Conservation (phyloP, 1,140 invertebrate species). For the Episyrphus balteatus region DNA sequence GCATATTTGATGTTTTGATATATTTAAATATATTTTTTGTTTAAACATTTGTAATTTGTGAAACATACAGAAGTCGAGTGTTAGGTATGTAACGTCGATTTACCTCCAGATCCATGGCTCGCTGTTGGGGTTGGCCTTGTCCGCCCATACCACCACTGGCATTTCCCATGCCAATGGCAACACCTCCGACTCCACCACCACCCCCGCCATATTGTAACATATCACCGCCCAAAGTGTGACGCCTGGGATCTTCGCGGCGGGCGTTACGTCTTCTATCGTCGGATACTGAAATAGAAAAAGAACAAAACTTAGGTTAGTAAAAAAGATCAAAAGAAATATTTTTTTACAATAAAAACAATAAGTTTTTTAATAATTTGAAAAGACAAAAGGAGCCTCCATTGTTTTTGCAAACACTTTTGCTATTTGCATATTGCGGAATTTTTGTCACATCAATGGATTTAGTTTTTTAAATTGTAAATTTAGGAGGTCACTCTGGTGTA, state of each 20-base stretch:
- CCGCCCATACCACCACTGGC: constrained; percentile 19
- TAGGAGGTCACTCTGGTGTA: too few species aligned
- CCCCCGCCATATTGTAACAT: constrained; percentile 49
- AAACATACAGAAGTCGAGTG: not conserved
- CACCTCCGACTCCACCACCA: constrained; percentile 21
- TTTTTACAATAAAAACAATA: too few species aligned
- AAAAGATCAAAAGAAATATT: not conserved
- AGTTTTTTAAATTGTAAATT: too few species aligned
- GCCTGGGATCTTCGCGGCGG: constrained; percentile 52
- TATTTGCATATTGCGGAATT: too few species aligned
- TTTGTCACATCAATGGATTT: too few species aligned
- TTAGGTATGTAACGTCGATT: constrained; percentile 6
- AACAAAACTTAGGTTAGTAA: not conserved
- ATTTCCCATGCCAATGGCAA: not conserved
- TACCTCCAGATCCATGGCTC: constrained; percentile 62
- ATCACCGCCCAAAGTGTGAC: constrained; percentile 56
- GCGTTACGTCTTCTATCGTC: constrained; percentile 40
- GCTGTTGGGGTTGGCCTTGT: constrained; percentile 43
- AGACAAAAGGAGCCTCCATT: too few species aligned
- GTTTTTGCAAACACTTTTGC: too few species aligned
- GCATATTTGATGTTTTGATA: not conserved
- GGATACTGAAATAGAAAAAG: constrained; percentile 18
- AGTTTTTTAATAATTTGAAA: too few species aligned
- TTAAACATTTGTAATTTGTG: not conserved
- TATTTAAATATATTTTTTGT: not conserved